These are phyloP conservation scores for Serilophus lunatus DNA, from an alignment of 2,113 vertebrate genomes.

Conservation along the genomic window DNA sequence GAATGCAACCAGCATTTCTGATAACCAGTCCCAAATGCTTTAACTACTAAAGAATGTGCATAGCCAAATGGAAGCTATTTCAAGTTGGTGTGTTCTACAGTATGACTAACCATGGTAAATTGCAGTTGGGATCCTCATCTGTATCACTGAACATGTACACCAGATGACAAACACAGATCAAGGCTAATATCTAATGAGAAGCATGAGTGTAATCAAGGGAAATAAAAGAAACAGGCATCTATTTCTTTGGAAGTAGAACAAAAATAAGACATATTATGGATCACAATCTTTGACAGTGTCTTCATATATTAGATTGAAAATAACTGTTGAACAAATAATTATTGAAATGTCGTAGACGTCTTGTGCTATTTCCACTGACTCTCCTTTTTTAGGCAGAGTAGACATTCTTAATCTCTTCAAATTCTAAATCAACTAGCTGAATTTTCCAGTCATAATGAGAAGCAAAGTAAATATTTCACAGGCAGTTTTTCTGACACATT, in stretches of 20 bases:
- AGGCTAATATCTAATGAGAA: conserved; percentile 17
- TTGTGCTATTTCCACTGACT: background rate
- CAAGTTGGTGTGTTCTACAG: background rate
- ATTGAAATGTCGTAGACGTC: background rate
- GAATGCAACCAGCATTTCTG: background rate
- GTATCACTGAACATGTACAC: background rate
- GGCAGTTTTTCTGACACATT: background rate
- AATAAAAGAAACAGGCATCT: background rate
- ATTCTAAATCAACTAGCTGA: background rate
- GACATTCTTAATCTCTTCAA: background rate
- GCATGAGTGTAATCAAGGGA: background rate
- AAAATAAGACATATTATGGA: background rate
- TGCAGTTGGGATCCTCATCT: background rate
- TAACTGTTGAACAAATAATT: background rate
- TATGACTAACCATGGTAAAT: background rate
- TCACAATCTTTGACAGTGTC: background rate
- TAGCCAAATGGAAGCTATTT: conserved; percentile 36
- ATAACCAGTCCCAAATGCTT: background rate
- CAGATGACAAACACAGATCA: background rate
- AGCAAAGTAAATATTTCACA: background rate
- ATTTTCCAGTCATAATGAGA: background rate
- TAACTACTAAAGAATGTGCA: background rate
- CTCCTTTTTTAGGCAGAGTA: background rate
- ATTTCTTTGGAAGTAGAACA: background rate
- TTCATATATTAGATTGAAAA: background rate